Conservation (phyloP, 2,888 invertebrate species). For the Tenthredo notha region DNA sequence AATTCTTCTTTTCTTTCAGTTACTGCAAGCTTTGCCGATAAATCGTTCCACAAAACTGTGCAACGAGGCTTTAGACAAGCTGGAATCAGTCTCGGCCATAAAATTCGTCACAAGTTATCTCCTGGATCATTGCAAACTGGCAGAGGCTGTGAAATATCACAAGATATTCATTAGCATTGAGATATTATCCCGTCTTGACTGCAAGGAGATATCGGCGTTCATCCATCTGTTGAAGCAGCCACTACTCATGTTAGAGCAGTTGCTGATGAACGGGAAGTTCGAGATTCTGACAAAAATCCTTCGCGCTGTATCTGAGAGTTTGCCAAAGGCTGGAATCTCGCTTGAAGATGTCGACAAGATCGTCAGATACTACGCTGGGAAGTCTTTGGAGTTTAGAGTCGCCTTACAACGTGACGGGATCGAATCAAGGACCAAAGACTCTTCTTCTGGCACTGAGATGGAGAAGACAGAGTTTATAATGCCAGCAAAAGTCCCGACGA, state of each 20-base stretch:
- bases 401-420: slow-evolving; percentile 76
- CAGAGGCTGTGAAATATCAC: slow-evolving; percentile 80
- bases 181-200: slow-evolving; percentile 83
- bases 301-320: slow-evolving; percentile 80
- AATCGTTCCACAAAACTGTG: slow-evolving; percentile 83
- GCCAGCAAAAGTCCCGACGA: slow-evolving; percentile 88
- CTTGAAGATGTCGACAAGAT: slow-evolving; percentile 85
- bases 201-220: slow-evolving; percentile 81
- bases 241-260: slow-evolving; percentile 89
- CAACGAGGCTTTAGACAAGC: slow-evolving; percentile 82
- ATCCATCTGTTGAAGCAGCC: slow-evolving; percentile 86
- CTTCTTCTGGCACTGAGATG: slow-evolving; percentile 57
- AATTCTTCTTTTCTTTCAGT: slow-evolving; percentile 78
- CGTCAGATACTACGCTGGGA: slow-evolving; percentile 88
- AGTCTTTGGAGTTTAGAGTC: slow-evolving; percentile 87
- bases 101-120: slow-evolving; percentile 84
- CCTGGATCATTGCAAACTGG: slow-evolving; percentile 77
- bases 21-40: slow-evolving; percentile 82
- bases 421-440: slow-evolving; percentile 71
- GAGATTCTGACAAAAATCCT: slow-evolving; percentile 84
- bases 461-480: slow-evolving; percentile 84
- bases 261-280: slow-evolving; percentile 92
- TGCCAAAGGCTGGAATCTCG: slow-evolving; percentile 77
- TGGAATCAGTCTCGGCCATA: slow-evolving; percentile 83
- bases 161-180: slow-evolving; percentile 85